Evolutionary conservation across 2,797 vertebrate genomes (phyloP), one percentile per base, ranked within the genome.

Genomic region (Sebastes iracundus): DNA sequence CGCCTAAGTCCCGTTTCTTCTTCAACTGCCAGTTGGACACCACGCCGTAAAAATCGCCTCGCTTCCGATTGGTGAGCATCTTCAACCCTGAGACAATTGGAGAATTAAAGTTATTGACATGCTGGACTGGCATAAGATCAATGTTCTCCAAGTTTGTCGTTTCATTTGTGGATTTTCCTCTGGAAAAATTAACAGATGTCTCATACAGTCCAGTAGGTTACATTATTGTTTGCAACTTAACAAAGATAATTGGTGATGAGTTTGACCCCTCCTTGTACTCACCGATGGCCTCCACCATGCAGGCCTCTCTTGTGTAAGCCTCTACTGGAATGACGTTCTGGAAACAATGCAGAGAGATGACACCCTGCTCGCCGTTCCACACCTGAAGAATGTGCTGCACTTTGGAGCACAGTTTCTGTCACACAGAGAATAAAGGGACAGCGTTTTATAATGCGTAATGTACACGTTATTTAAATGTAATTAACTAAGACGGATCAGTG

Each of bases 221-320:
- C 9, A 2, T 38, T 13, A n/a, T 13, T 52, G 5, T 58, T 30
- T 53, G 20, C 11, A 25, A 49, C 22, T 53, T 58, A 13, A 71
- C 3, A 6, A 12, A 69, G 46, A 27, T 70, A 68, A 70, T 1
- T 20, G 8, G 4, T 42, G 18, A n/a, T 35, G 18, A 55, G 52
- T 56, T 59, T 59, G 14, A 2, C 10, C 73, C 2, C 4, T 33
- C 2, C 12, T 22, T 16, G 1, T 18, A 81, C 95, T 92, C 93
- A 99, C 98, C 97, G 1, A 99, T 92, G 7, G 97, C 97, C 53
- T 98, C 97, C 89, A 99, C 95, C 80, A 99, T 96, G 90, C 97
- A 97, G 13, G 97, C 95, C 86, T 99, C 97, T 25, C 97, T 92
- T 0, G 97, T 98, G 84, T 96, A 98, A 0, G 98, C 98, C 90